phyloP scores from a whole-genome alignment of 2,113 vertebrate species.

The Sylvia atricapilla region DNA sequence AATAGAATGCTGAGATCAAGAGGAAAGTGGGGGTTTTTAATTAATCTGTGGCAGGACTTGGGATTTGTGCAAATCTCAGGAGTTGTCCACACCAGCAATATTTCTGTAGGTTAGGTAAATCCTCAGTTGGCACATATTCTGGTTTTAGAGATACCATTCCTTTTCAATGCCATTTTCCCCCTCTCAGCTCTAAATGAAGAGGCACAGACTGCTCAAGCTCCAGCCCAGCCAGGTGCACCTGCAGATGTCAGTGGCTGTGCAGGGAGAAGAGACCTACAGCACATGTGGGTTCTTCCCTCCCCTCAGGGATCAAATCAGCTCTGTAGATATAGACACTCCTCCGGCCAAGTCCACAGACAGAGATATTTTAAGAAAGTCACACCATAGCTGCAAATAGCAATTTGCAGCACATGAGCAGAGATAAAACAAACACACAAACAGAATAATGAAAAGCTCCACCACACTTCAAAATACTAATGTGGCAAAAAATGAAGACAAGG shows the following conservation, averaged over 20 bases:
- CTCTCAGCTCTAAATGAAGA: background rate
- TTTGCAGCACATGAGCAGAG: background rate
- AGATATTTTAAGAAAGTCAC: background rate
- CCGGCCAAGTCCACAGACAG: background rate
- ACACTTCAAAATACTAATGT: background rate
- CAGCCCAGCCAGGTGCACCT: background rate
- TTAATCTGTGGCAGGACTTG: background rate
- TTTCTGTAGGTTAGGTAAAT: background rate
- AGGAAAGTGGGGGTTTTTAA: background rate
- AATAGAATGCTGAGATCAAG: background rate
- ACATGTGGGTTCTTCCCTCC: background rate
- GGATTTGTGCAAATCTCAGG: background rate
- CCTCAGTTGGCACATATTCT: background rate
- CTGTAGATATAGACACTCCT: background rate
- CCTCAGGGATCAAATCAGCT: background rate
- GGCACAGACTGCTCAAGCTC: background rate
- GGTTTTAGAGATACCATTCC: background rate
- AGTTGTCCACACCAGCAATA: background rate
- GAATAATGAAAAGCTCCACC: background rate
- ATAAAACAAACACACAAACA: background rate
- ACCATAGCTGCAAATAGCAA: background rate
- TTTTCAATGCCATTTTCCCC: background rate
- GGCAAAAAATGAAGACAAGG: background rate
- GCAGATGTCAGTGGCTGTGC: background rate
- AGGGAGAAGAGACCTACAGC: background rate